Conservation (phyloP, 1,140 invertebrate species). For the Neodiprion pinetum region DNA sequence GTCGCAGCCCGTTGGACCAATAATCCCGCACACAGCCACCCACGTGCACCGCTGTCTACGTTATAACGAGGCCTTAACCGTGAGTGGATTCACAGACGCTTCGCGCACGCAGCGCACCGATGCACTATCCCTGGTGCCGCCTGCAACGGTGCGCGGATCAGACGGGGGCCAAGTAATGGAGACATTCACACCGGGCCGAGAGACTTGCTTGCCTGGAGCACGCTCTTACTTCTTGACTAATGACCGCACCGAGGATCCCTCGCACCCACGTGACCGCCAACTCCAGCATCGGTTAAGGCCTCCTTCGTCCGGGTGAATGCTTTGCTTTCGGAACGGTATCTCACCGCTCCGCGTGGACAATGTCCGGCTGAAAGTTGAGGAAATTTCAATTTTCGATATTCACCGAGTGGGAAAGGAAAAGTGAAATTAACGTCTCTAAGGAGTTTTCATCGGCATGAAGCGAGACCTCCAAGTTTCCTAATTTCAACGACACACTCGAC, state of each 20-base stretch:
- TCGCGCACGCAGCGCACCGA: no score
- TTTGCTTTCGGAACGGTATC: no score
- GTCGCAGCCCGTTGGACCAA: no score
- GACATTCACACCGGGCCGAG: constrained; percentile 3
- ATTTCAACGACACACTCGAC: no score
- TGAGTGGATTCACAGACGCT: neutral
- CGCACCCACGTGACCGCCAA: constrained; percentile 1
- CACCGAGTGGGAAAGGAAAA: no score
- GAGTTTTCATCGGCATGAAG: no score
- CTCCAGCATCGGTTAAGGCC: neutral
- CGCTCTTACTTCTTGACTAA: constrained; percentile 2
- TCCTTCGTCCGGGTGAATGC: no score
- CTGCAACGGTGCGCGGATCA: neutral
- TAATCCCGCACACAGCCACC: neutral
- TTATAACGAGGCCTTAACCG: neutral
- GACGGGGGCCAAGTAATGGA: neutral
- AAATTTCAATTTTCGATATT: no score
- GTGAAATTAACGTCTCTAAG: no score
- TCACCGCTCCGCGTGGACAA: no score
- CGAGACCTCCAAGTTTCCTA: no score
- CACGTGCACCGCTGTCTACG: neutral
- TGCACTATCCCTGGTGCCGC: neutral
- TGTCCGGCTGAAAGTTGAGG: no score
- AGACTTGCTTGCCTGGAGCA: neutral
- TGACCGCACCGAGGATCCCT: neutral